phyloP scores from a whole-genome alignment of 2,888 invertebrate species.

The Chrysolina haemoptera region DNA sequence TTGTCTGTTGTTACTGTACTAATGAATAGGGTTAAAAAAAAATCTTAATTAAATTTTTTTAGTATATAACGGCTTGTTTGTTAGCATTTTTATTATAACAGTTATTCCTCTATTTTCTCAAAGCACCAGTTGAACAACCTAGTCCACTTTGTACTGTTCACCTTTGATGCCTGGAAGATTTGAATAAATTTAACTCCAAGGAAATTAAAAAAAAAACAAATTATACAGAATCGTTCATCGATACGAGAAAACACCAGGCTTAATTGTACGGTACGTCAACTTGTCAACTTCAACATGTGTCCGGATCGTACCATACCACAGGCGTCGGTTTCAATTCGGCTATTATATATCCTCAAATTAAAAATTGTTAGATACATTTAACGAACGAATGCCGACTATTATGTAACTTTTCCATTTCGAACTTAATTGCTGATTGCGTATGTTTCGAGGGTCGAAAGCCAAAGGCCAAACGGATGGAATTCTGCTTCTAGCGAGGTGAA shows the following conservation, averaged over 20 bases:
- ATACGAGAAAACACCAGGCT: conserved; percentile 32
- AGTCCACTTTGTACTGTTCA: not conserved
- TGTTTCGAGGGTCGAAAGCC: not conserved
- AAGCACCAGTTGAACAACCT: conserved; percentile 4
- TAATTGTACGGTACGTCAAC: conserved; percentile 46
- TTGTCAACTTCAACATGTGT: conserved; percentile 41
- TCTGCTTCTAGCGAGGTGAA: not conserved
- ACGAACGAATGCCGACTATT: conserved; percentile 30
- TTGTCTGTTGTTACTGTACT: too few relatives aligned
- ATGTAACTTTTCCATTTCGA: conserved; percentile 12
- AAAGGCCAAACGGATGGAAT: conserved; percentile 1
- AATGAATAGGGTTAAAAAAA: too few relatives aligned
- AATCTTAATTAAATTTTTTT: too few relatives aligned
- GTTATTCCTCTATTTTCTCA: too few relatives aligned
- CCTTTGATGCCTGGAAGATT: not conserved
- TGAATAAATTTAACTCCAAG: conserved; percentile 2
- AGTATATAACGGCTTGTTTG: too few relatives aligned
- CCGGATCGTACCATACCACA: conserved; percentile 1
- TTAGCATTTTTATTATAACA: too few relatives aligned
- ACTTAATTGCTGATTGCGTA: conserved; percentile 1
- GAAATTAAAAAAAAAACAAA: conserved; percentile 30
- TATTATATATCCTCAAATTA: conserved; percentile 29
- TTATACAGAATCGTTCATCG: conserved; percentile 44
- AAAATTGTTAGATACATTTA: conserved; percentile 11
- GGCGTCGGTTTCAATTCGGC: conserved; percentile 17